Base-by-base conservation (phyloP, 2,113 vertebrate genomes). In the Cryptomyrus ogoouensis region DNA sequence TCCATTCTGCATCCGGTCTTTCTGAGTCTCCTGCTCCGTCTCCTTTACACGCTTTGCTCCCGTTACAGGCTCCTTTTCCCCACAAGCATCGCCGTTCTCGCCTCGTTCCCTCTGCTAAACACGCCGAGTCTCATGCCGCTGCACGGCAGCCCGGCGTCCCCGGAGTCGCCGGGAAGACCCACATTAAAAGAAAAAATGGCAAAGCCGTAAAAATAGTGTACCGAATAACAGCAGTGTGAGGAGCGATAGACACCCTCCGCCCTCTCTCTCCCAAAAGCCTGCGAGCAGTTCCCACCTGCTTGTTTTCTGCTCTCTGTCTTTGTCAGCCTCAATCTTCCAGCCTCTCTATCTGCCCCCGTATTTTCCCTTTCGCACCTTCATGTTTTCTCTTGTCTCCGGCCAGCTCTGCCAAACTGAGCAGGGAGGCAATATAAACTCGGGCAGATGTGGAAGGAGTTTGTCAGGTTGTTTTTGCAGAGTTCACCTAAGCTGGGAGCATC, bases 221-320 rank as follows among this genome's bases (percentile, higher is more conserved):
- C 17, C 24, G 49, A 44, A 17, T 46, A 89, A 89, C 8, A 4
- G 39, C 50, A 27, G 19, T 44, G 8, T 52, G 44, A 86, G 84
- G 84, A 49, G 46, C 10, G 46, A 74, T 50, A 27, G 27, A 19
- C 19, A 31, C 53, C 53, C 19, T 56, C 53, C 53, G 53, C 53
- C 42, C 47, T 83, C 31, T 53, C 31, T 89, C 31, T 62, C 50
- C 3, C 74, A 62, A n/a, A 89, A 49, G 24, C 89, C 89, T 84
- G 89, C 77, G 9, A 46, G 89, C 80, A 21, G 53, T 44, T 44
- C 74, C 42, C 83, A 53, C 53, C 89, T 89, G 49, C 88, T 56
- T 49, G 88, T 46, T 70, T 89, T 77, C 44, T 53, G 70, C 49
- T 39, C 47, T 89, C 46, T 31, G 47, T 89, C 15, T 35, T 10